Conservation (phyloP, 2,113 vertebrate genomes). For the Psittacula cyanocephala region DNA sequence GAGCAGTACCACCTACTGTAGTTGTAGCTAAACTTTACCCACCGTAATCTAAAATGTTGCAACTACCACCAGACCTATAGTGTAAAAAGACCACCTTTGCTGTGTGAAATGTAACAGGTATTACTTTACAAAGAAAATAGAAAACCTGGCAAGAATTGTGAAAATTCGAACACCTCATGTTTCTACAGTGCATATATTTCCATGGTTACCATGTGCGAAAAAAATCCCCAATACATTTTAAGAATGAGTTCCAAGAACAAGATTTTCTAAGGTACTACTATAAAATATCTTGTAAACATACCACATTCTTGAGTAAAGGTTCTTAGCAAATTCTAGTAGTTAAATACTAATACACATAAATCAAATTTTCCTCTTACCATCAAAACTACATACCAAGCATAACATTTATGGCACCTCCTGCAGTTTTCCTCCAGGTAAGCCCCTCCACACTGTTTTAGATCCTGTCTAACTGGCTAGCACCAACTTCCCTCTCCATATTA, state of each 20-base stretch:
- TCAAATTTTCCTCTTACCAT: background rate
- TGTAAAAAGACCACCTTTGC: background rate
- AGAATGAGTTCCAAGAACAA: slow-evolving; percentile 26
- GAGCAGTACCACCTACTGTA: background rate
- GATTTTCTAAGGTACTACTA: slow-evolving; percentile 4
- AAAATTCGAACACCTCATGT: slow-evolving; percentile 2
- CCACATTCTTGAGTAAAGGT: background rate
- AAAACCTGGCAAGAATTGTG: background rate
- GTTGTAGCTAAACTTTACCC: background rate
- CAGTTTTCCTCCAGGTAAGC: background rate
- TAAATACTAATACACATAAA: background rate
- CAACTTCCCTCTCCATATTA: background rate
- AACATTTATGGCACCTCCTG: background rate
- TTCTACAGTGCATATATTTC: background rate
- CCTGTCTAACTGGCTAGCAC: background rate
- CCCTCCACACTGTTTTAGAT: background rate
- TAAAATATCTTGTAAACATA: background rate
- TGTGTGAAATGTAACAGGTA: background rate
- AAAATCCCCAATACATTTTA: background rate
- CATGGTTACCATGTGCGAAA: background rate
- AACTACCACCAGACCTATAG: background rate
- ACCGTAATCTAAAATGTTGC: background rate
- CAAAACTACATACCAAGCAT: background rate
- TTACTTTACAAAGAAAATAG: background rate
- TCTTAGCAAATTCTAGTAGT: background rate